Conservation (phyloP, 2,888 invertebrate genomes). For the Himalopsyche japonica region DNA sequence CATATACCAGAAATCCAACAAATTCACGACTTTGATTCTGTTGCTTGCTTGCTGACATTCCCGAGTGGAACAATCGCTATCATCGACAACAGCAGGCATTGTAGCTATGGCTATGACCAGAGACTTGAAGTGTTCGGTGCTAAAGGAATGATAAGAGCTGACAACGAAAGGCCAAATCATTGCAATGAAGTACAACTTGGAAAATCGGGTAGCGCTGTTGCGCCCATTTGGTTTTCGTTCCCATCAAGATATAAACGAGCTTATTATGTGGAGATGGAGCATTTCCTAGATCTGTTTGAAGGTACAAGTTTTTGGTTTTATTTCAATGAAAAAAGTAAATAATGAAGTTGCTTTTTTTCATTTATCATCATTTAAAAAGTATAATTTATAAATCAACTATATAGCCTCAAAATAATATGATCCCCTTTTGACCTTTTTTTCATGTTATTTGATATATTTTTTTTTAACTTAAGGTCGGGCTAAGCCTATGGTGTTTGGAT, state of each 20-base stretch:
- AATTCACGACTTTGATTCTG: constrained; percentile 67
- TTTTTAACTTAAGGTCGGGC: constrained; percentile 44
- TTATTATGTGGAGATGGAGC: constrained; percentile 62
- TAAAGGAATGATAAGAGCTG: constrained; percentile 60
- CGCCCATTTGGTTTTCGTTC: constrained; percentile 66
- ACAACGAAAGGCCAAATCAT: constrained; percentile 59
- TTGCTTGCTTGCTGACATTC: constrained; percentile 63
- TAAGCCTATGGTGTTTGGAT: constrained; percentile 50
- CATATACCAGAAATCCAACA: constrained; percentile 64
- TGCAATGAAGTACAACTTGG: constrained; percentile 52
- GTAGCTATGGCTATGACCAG: constrained; percentile 70
- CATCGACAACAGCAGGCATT: constrained; percentile 66
- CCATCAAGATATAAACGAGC: constrained; percentile 61
- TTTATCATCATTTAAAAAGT: too few relatives aligned
- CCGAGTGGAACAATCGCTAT: constrained; percentile 65
- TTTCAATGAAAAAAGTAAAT: too few relatives aligned
- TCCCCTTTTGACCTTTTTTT: too few relatives aligned
- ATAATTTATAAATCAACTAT: too few relatives aligned
- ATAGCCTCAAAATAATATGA: too few relatives aligned
- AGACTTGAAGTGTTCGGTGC: constrained; percentile 68
- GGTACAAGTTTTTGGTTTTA: constrained; percentile 45
- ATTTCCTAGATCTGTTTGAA: constrained; percentile 62
- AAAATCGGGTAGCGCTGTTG: constrained; percentile 49
- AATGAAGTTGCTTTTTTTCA: too few relatives aligned
- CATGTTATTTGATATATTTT: too few relatives aligned